phyloP scores from a whole-genome alignment of 2,888 invertebrate species.

The Eulithis prunata region DNA sequence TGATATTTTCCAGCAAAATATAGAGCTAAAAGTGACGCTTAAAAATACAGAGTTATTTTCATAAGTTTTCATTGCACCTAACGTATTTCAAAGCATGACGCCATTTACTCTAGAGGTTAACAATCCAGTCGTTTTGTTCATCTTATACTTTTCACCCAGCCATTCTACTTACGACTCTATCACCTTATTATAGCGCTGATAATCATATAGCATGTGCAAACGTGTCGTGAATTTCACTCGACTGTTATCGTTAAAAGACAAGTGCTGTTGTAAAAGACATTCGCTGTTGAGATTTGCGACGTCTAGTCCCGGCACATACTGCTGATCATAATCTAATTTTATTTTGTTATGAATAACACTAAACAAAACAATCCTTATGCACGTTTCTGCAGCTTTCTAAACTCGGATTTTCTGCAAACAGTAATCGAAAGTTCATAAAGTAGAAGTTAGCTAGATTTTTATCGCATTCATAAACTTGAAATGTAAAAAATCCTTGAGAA shows the following conservation, averaged over 20 bases:
- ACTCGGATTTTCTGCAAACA: neutral
- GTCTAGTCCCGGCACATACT: constrained; percentile 32
- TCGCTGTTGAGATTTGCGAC: constrained; percentile 48
- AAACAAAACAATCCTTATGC: constrained; percentile 17
- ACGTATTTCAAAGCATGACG: constrained; percentile 39
- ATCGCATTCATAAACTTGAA: constrained; percentile 11
- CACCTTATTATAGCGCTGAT: constrained; percentile 35
- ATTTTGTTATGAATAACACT: constrained; percentile 31
- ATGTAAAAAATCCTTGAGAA: constrained; percentile 15
- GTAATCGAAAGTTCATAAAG: constrained; percentile 2
- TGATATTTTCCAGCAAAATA: constrained; percentile 17
- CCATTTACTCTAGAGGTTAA: constrained; percentile 41
- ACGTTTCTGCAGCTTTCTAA: constrained; percentile 6
- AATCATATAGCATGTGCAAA: constrained; percentile 37
- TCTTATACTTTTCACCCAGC: constrained; percentile 22
- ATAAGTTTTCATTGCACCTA: constrained; percentile 30
- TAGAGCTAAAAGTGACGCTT: constrained; percentile 19
- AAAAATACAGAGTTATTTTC: constrained; percentile 31
- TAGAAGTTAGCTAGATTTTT: constrained; percentile 3
- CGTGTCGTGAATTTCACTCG: constrained; percentile 49
- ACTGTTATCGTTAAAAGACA: constrained; percentile 52
- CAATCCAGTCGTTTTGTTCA: constrained; percentile 38
- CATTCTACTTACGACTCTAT: constrained; percentile 26
- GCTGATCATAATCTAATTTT: constrained; percentile 40
- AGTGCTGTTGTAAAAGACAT: constrained; percentile 51